phyloP scores from a whole-genome alignment of 2,888 invertebrate species.

The Zaprionus obscuricornis region DNA sequence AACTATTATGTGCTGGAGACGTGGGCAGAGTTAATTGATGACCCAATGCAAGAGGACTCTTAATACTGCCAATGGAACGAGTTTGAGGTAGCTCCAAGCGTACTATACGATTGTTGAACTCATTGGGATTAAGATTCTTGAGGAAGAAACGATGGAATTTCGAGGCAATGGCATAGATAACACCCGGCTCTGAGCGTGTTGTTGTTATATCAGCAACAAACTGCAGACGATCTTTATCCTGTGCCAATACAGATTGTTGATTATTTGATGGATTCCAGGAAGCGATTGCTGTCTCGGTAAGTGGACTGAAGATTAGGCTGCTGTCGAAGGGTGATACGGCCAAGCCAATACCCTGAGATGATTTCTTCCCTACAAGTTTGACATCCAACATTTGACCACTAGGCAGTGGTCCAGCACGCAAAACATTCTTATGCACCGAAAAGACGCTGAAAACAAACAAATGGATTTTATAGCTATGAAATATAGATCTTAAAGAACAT shows the following conservation, averaged over 20 bases:
- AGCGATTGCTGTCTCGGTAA: conserved; percentile 91
- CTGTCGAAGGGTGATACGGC: conserved; percentile 89
- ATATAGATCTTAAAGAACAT: background rate
- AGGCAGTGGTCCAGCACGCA: conserved; percentile 89
- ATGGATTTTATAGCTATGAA: background rate
- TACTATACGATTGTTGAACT: conserved; percentile 90
- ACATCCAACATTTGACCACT: conserved; percentile 89
- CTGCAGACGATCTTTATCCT: conserved; percentile 89
- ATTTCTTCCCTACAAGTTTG: conserved; percentile 91
- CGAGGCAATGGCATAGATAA: conserved; percentile 89
- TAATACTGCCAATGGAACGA: background rate
- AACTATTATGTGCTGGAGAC: conserved; percentile 44
- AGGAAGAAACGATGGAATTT: conserved; percentile 92
- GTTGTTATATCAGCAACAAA: conserved; percentile 91
- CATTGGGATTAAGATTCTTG: conserved; percentile 87
- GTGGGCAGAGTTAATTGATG: conserved; percentile 37
- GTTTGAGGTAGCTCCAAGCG: conserved; percentile 84
- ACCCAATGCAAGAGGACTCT: conserved; percentile 19
- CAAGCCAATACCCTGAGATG: conserved; percentile 91
- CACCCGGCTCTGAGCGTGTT: conserved; percentile 87
- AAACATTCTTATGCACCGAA: conserved; percentile 89
- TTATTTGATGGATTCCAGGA: conserved; percentile 91
- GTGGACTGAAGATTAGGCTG: conserved; percentile 90
- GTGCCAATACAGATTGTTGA: conserved; percentile 89
- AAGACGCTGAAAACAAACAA: conserved; percentile 87